phyloP scores from a whole-genome alignment of 2,797 vertebrate species.

The Dicrostonyx torquatus region DNA sequence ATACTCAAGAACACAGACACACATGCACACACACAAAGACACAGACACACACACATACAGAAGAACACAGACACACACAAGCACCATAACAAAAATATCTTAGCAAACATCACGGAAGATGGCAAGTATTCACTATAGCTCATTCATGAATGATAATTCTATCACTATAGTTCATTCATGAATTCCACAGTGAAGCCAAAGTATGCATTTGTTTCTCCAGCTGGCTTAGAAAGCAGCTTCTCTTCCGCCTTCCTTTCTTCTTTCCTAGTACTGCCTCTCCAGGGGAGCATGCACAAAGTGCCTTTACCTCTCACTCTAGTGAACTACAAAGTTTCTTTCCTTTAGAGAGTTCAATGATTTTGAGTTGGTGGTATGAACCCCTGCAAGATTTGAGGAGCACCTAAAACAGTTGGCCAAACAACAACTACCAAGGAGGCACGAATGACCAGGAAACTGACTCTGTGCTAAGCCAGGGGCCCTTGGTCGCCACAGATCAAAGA shows the following conservation, averaged over 20 bases:
- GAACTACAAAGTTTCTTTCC: neutral
- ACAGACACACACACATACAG: neutral
- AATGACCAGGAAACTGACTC: neutral
- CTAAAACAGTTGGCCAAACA: neutral
- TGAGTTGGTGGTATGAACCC: neutral
- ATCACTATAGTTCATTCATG: neutral
- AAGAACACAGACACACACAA: neutral
- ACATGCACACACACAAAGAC: neutral
- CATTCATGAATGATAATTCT: neutral
- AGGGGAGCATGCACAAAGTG: neutral
- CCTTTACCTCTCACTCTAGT: neutral
- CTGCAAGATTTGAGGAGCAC: neutral
- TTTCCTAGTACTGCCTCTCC: neutral
- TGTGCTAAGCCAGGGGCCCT: fast-evolving
- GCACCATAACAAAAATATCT: neutral
- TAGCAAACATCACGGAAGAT: neutral
- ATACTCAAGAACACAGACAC: too few species aligned
- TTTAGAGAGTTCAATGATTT: neutral
- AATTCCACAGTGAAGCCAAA: neutral
- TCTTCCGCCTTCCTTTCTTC: neutral
- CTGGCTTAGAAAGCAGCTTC: neutral
- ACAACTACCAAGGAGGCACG: neutral
- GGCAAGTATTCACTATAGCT: neutral
- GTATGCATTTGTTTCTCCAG: neutral
- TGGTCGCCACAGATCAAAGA: too few species aligned